Conservation (phyloP, 2,797 vertebrate genomes). For the Molossus molossus region DNA sequence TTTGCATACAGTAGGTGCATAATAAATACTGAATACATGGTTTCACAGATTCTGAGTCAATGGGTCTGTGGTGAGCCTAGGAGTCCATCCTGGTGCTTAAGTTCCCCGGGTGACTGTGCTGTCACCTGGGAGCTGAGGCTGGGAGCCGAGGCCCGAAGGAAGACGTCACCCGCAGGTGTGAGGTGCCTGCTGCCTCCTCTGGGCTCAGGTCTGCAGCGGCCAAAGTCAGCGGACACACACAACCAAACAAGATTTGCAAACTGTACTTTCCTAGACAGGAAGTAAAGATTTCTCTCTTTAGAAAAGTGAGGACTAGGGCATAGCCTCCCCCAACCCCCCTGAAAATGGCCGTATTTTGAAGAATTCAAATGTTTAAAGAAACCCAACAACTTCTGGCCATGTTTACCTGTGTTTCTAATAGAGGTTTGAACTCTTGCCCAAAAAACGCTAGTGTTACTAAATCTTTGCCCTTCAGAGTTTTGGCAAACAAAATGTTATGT, state of each 20-base stretch:
- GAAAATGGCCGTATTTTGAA: conserved; percentile 16
- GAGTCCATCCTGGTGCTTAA: rapidly evolving
- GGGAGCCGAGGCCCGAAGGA: no score
- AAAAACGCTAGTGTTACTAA: conserved; percentile 73
- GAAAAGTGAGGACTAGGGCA: background rate
- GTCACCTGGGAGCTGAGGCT: rapidly evolving
- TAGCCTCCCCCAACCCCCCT: background rate
- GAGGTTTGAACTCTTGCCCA: conserved; percentile 65
- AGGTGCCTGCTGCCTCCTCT: background rate
- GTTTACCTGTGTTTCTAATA: conserved; percentile 78
- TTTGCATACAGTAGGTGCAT: background rate
- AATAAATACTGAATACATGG: background rate
- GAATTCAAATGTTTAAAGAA: conserved; percentile 69
- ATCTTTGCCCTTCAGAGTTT: conserved; percentile 59
- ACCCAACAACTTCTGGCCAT: conserved; percentile 26
- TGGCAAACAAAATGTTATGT: conserved; percentile 59
- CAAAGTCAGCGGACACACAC: background rate
- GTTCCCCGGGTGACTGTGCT: background rate
- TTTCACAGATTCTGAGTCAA: background rate
- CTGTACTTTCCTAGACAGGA: background rate
- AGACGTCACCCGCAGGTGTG: background rate
- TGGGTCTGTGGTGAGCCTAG: background rate
- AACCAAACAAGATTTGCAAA: background rate
- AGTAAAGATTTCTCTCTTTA: background rate
- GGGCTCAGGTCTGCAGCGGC: no score